phyloP scores from a whole-genome alignment of 2,888 invertebrate genomes.

The Athalia circularis region DNA sequence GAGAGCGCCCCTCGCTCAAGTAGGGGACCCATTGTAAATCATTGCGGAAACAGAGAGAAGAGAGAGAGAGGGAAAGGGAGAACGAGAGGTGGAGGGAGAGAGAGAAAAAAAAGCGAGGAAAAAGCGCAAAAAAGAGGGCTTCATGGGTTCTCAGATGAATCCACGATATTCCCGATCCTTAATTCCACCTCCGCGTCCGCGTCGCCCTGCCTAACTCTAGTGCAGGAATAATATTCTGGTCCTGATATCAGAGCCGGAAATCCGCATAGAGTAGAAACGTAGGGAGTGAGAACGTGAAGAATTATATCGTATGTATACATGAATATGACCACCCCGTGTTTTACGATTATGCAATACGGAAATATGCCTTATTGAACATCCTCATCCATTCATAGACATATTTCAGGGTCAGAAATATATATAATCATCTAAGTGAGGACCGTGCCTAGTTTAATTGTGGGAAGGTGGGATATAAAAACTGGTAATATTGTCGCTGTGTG shows the following conservation, averaged over 20 bases:
- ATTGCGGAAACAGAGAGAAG: constrained; percentile 52
- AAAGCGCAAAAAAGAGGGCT: neutral
- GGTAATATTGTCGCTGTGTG: no score
- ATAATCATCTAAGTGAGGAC: no score
- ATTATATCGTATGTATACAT: neutral
- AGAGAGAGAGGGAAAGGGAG: constrained; percentile 45
- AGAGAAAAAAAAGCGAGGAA: constrained; percentile 31
- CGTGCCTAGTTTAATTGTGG: no score
- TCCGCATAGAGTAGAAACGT: constrained; percentile 31
- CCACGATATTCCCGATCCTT: constrained; percentile 19
- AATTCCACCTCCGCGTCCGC: neutral
- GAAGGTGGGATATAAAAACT: no score
- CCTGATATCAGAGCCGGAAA: constrained; percentile 34
- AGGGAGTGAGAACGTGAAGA: constrained; percentile 24
- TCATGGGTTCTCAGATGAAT: neutral
- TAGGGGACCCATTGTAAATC: constrained; percentile 58
- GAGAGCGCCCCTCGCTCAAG: constrained; percentile 47
- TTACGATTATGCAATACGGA: constrained; percentile 45
- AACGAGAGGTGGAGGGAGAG: constrained; percentile 47
- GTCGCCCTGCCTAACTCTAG: neutral
- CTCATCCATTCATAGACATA: constrained; percentile 12
- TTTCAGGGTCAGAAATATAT: neutral
- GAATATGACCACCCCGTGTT: constrained; percentile 15
- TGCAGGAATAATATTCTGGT: neutral
- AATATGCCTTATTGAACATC: constrained; percentile 31